These are phyloP conservation scores for Stictocephala bisonia DNA, from an alignment of 2,888 invertebrate species.

Conservation along the genomic window DNA sequence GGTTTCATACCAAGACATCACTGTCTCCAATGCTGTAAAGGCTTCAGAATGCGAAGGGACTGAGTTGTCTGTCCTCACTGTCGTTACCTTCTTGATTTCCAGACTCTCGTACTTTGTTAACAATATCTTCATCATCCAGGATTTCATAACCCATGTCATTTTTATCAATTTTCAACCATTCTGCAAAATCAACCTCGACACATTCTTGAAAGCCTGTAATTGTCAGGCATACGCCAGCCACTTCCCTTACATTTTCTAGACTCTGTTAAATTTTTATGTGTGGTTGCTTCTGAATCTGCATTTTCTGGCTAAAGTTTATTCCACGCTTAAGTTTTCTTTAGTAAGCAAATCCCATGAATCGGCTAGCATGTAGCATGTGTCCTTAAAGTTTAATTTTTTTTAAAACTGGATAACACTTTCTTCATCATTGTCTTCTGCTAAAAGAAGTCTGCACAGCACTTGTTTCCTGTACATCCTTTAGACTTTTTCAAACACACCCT, in stretches of 20 bases:
- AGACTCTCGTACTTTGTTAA: neutral
- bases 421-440: too few species aligned
- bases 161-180: neutral
- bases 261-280: too few species aligned
- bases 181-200: neutral
- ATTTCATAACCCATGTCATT: neutral
- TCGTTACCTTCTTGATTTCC: neutral
- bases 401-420: constrained; percentile 46
- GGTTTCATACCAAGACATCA: neutral
- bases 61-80: neutral
- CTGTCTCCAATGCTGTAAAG: neutral
- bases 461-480: too few species aligned
- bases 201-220: neutral
- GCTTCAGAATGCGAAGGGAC: neutral
- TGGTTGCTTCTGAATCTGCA: too few species aligned
- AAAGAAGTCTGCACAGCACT: too few species aligned
- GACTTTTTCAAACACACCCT: too few species aligned
- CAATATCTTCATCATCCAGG: neutral
- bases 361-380: constrained; percentile 7
- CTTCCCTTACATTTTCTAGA: too few species aligned
- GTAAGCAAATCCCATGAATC: constrained; percentile 37
- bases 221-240: too few species aligned
- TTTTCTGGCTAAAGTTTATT: too few species aligned
- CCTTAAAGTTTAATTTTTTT: constrained; percentile 33
- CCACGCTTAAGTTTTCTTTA: too few species aligned